Evolutionary conservation across 1,140 invertebrate species (phyloP).

Genomic region (Drosophila jambulina): DNA sequence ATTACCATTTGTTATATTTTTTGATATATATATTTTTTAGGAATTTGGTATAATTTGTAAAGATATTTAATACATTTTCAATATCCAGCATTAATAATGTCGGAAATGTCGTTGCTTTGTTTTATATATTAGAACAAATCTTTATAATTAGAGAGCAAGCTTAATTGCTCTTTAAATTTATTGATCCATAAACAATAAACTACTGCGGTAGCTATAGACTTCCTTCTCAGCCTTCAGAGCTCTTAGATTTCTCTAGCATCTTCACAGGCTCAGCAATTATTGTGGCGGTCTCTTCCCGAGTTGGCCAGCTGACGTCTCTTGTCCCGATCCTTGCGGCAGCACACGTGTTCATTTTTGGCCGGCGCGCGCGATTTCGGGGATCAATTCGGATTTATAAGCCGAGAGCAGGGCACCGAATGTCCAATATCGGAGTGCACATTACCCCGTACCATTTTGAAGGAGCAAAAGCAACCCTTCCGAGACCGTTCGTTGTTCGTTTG

Average conservation of each 20-base stretch:
- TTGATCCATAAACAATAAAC: background rate
- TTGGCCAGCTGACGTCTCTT: slow-evolving; percentile 64
- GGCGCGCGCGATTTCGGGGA: slow-evolving; percentile 64
- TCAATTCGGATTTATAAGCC: slow-evolving; percentile 79
- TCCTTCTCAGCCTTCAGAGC: background rate
- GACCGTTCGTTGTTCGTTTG: slow-evolving; percentile 33
- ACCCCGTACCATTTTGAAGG: slow-evolving; percentile 6
- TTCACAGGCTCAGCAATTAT: slow-evolving; percentile 25
- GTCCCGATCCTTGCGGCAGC: slow-evolving; percentile 18
- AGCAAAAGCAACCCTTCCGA: slow-evolving; percentile 70
- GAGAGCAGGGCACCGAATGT: slow-evolving; percentile 62
- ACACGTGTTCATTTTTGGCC: slow-evolving; percentile 66
- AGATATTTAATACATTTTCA: background rate
- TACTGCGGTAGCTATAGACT: background rate
- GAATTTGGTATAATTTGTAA: background rate
- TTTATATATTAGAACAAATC: too few species aligned
- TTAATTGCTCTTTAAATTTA: too few species aligned
- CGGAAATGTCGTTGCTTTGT: too few species aligned
- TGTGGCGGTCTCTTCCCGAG: slow-evolving; percentile 16
- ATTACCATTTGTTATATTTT: slow-evolving; percentile 1
- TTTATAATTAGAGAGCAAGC: too few species aligned
- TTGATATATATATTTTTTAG: too few species aligned
- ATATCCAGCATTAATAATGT: background rate
- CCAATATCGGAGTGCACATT: slow-evolving; percentile 4
- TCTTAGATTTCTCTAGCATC: slow-evolving; percentile 31